phyloP scores from a whole-genome alignment of 2,888 invertebrate species.

The Gymnocheta viridis region DNA sequence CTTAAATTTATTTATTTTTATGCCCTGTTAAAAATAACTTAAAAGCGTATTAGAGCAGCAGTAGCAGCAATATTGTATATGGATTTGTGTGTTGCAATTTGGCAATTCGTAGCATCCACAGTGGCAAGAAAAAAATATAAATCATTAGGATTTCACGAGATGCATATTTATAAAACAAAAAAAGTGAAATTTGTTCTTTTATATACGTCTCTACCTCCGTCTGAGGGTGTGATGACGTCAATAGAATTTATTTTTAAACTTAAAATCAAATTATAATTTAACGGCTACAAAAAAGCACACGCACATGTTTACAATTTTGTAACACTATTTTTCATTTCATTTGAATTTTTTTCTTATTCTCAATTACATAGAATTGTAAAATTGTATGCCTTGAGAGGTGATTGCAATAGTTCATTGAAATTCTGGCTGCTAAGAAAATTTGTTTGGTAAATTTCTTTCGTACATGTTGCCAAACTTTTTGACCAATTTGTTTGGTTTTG shows the following conservation, averaged over 20 bases:
- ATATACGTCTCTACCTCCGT: no score
- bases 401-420: conserved; percentile 23
- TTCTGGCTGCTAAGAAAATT: neutral
- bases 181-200: conserved; percentile 23
- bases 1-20: conserved; percentile 57
- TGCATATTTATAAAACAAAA: conserved; percentile 52
- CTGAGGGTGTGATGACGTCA: conserved; percentile 60
- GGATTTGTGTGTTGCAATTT: neutral
- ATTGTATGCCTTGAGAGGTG: neutral
- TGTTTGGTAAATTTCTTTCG: neutral
- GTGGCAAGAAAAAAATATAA: conserved; percentile 29
- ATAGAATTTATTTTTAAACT: conserved; percentile 65
- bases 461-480: conserved; percentile 41
- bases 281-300: conserved; percentile 5
- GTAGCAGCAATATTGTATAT: neutral
- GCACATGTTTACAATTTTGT: neutral
- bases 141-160: conserved; percentile 60
- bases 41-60: conserved; percentile 15
- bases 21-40: conserved; percentile 51
- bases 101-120: neutral
- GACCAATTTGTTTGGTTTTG: conserved; percentile 23
- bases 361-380: conserved; percentile 37
- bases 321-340: conserved; percentile 1
- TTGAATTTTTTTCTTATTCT: conserved; percentile 32
- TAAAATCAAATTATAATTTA: conserved; percentile 50